Evolutionary conservation across 2,113 vertebrate genomes (phyloP).

Genomic region (Cyanoramphus novaezelandiae): DNA sequence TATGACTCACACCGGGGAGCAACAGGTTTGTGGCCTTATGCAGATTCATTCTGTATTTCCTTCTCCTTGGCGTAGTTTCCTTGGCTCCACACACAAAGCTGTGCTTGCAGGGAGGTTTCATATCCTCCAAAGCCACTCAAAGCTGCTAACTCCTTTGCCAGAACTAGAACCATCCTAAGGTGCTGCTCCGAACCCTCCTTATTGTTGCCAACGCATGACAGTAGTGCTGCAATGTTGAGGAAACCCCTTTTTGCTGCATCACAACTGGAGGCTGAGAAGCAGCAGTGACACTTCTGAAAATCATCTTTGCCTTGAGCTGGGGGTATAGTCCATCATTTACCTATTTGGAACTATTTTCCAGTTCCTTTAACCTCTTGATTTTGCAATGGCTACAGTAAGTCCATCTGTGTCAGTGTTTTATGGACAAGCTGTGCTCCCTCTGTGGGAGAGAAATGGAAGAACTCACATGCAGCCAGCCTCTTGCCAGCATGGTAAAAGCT

Average conservation of each 20-base stretch:
- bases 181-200: not conserved
- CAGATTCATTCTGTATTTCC: not conserved
- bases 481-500: not conserved
- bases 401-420: not conserved
- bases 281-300: not conserved
- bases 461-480: fast-evolving
- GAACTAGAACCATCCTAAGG: not conserved
- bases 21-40: not conserved
- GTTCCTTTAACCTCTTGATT: not conserved
- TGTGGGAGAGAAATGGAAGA: not conserved
- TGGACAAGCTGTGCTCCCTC: not conserved
- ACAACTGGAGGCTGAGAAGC: not conserved
- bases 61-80: not conserved
- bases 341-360: not conserved
- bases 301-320: not conserved
- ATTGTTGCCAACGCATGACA: not conserved
- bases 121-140: not conserved
- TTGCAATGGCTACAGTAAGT: not conserved
- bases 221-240: not conserved
- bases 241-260: not conserved
- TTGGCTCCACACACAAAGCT: not conserved
- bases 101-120: not conserved
- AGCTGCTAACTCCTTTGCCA: not conserved
- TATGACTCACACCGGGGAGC: not conserved
- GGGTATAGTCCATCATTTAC: not conserved